phyloP scores from a whole-genome alignment of 2,797 vertebrate genomes.

The Halcyon badia region DNA sequence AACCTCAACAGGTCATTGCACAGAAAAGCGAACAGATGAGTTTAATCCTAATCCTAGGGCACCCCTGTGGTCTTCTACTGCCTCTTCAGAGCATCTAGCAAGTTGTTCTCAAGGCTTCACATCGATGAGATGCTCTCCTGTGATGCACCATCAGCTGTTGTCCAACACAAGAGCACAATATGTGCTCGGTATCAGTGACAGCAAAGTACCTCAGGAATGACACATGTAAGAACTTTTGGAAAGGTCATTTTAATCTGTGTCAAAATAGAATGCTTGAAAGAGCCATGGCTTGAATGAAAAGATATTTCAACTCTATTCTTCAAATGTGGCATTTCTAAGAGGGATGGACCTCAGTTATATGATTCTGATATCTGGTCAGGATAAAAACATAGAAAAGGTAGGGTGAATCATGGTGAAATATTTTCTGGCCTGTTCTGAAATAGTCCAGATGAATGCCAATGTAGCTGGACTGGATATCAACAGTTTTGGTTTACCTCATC shows the following conservation, averaged over 20 bases:
- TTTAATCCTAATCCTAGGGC: background rate
- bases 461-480: background rate
- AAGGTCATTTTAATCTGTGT: background rate
- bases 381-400: background rate
- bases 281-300: fast-evolving
- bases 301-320: background rate
- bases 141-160: background rate
- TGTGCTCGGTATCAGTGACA: background rate
- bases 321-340: background rate
- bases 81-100: background rate
- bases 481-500: background rate
- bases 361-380: background rate
- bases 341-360: background rate
- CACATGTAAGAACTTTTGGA: background rate
- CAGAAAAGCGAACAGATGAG: background rate
- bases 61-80: background rate
- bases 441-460: background rate
- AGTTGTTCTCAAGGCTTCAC: background rate
- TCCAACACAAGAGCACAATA: background rate
- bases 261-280: background rate
- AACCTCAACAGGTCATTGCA: background rate
- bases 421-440: background rate
- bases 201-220: background rate
- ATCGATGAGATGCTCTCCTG: background rate
- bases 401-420: background rate